These are phyloP conservation scores for Nemotelus pantherinus DNA, from an alignment of 2,888 invertebrate genomes.

Conservation along the genomic window DNA sequence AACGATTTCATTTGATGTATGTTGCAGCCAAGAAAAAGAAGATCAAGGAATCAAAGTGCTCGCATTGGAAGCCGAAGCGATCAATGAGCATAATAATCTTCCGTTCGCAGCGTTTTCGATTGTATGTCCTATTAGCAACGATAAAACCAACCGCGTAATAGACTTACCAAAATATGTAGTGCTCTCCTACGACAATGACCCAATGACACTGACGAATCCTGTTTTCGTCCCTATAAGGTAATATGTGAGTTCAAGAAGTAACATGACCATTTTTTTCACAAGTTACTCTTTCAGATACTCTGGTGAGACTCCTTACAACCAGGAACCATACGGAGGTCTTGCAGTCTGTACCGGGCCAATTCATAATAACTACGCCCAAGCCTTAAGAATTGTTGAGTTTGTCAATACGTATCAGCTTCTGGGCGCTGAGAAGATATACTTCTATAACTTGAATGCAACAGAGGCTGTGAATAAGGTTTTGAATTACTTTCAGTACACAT, in stretches of 20 bases:
- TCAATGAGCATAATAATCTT: conserved; percentile 66
- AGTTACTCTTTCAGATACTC: neutral
- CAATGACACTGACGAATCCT: conserved; percentile 59
- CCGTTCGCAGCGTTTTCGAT: conserved; percentile 64
- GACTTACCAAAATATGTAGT: conserved; percentile 60
- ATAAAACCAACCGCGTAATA: conserved; percentile 47
- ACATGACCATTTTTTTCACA: neutral
- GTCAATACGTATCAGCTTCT: conserved; percentile 65
- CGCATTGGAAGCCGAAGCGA: conserved; percentile 61
- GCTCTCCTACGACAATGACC: conserved; percentile 58
- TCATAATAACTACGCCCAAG: conserved; percentile 63
- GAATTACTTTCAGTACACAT: conserved; percentile 58
- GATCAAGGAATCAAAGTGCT: conserved; percentile 54
- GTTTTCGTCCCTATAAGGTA: conserved; percentile 61
- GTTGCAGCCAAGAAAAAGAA: conserved; percentile 57
- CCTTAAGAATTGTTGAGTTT: conserved; percentile 65
- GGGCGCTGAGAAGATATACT: conserved; percentile 65
- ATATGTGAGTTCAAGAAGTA: conserved; percentile 17
- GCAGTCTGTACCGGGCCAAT: conserved; percentile 65
- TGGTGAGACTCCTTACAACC: neutral
- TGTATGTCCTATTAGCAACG: conserved; percentile 59
- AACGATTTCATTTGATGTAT: neutral
- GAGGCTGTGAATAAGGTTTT: conserved; percentile 61
- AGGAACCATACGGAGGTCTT: conserved; percentile 55
- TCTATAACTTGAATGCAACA: conserved; percentile 64